Conservation (phyloP, 2,797 vertebrate genomes). For the Ara ararauna region DNA sequence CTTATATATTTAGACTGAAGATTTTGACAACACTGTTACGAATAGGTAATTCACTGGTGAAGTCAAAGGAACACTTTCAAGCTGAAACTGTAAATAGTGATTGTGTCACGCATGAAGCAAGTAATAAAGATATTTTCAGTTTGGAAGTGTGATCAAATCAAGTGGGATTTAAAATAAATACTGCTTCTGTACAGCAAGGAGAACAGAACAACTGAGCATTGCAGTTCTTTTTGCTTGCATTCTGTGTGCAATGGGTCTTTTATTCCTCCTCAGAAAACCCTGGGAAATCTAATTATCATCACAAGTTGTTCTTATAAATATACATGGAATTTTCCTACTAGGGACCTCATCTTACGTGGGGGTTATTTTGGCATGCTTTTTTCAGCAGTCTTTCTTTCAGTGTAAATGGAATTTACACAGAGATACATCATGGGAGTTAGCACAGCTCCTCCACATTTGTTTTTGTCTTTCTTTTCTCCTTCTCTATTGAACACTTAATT, state of each 20-base stretch:
- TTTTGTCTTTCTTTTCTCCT: neutral
- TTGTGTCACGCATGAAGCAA: neutral
- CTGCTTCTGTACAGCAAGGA: neutral
- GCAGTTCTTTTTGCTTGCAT: neutral
- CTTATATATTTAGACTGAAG: neutral
- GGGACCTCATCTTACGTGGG: neutral
- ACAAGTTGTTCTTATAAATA: slow-evolving; percentile 42
- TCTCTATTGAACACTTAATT: neutral
- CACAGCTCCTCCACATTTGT: neutral
- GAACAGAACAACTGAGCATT: neutral
- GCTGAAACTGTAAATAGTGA: neutral
- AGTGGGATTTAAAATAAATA: slow-evolving; percentile 6
- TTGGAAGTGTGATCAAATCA: slow-evolving; percentile 2
- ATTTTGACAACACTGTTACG: neutral
- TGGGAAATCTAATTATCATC: neutral
- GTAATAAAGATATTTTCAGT: slow-evolving; percentile 24
- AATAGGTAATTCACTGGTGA: neutral
- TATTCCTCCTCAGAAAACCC: neutral
- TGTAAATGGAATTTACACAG: neutral
- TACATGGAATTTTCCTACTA: neutral
- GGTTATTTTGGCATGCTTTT: neutral
- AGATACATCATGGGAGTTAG: neutral
- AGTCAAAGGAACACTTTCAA: neutral
- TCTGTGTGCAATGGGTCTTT: neutral
- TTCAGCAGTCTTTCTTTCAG: neutral